Conservation (phyloP, 1,140 invertebrate genomes). For the Acromyrmex echinatior region DNA sequence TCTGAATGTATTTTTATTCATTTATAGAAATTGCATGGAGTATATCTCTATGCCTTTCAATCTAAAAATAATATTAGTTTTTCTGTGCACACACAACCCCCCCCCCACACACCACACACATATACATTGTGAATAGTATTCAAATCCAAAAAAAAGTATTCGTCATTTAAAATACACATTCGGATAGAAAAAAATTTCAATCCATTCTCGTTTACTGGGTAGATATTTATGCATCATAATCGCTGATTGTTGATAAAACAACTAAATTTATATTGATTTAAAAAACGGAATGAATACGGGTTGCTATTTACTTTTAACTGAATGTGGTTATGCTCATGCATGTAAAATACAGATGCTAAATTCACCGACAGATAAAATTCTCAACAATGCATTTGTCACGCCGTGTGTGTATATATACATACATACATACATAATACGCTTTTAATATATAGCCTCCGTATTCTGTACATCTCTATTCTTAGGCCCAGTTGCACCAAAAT, state of each 20-base stretch:
- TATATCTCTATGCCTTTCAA: too few species aligned
- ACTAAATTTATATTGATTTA: slow-evolving; percentile 8
- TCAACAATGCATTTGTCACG: slow-evolving; percentile 4
- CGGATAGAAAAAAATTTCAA: too few species aligned
- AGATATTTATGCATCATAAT: slow-evolving; percentile 1
- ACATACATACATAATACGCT: slow-evolving; percentile 66
- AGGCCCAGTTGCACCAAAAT: too few species aligned
- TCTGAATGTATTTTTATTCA: too few species aligned
- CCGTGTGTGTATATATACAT: slow-evolving; percentile 54
- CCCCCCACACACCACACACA: too few species aligned
- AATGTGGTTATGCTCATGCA: neutral
- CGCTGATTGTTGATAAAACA: neutral
- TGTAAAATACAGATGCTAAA: neutral
- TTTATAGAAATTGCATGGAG: too few species aligned
- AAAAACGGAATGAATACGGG: neutral
- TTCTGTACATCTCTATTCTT: neutral
- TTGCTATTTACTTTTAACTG: neutral
- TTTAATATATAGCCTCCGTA: slow-evolving; percentile 40
- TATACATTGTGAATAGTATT: too few species aligned
- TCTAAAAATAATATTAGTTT: too few species aligned
- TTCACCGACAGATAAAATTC: neutral
- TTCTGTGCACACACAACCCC: too few species aligned
- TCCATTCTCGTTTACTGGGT: too few species aligned
- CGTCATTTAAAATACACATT: too few species aligned
- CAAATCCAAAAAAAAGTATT: too few species aligned